Conservation (phyloP, 2,888 invertebrate genomes). For the Lysandra coridon region DNA sequence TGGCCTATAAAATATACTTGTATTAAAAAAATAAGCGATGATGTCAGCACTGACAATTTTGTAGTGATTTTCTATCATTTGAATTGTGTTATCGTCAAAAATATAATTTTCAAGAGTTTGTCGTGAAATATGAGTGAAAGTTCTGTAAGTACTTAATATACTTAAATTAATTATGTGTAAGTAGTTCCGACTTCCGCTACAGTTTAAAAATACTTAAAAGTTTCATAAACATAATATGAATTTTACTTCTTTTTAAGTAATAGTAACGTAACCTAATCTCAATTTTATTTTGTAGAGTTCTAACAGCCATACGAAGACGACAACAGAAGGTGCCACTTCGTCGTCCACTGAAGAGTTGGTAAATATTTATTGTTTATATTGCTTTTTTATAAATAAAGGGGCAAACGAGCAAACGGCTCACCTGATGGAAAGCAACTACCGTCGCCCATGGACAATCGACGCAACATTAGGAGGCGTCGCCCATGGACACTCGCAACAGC, state of each 20-base stretch:
- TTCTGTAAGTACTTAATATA: slow-evolving; percentile 49
- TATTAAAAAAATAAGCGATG: neutral
- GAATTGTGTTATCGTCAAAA: neutral
- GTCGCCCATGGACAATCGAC: too few species aligned
- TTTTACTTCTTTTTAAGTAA: too few species aligned
- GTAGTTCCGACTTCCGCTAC: neutral
- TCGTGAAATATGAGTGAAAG: slow-evolving; percentile 58
- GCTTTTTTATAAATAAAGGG: too few species aligned
- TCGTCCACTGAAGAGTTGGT: slow-evolving; percentile 55
- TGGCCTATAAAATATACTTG: too few species aligned
- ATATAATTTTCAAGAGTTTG: slow-evolving; percentile 45
- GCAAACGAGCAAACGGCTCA: too few species aligned
- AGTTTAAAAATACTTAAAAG: neutral
- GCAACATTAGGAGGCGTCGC: too few species aligned
- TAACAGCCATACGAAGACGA: slow-evolving; percentile 38
- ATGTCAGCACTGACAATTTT: neutral
- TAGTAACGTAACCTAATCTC: neutral
- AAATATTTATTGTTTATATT: slow-evolving; percentile 28
- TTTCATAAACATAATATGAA: neutral
- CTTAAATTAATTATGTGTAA: neutral
- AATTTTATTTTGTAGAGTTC: slow-evolving; percentile 54
- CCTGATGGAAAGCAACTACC: too few species aligned
- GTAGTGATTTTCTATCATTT: neutral
- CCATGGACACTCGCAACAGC: too few species aligned
- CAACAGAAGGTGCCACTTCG: slow-evolving; percentile 48